Base-by-base conservation (phyloP, 2,888 invertebrate species). In the Epirrita christyi region DNA sequence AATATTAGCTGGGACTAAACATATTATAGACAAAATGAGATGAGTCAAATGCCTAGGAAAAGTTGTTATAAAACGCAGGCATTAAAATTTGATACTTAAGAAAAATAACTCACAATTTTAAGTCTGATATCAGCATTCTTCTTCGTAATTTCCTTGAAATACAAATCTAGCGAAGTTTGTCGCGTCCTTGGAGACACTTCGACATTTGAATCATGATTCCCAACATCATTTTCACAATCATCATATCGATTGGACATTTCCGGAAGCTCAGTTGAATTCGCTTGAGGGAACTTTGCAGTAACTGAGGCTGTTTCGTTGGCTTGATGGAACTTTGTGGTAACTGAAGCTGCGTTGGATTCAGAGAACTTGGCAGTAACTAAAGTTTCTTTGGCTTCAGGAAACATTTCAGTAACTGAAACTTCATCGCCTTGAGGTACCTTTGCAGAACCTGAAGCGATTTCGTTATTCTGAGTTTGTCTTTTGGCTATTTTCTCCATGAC, bases 401-500 rank as follows among this genome's bases (percentile, higher is more conserved):
- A 61, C 13, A 73, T 73, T 0, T 62, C 64, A 1, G 73, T 76
- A 1, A 80, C 75, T 0, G 73, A 70, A n/a, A 76, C 75, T 1
- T 21, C 21, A 21, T 21, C 4, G 21, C 21, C 21, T 65, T 70
- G 70, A 2, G 82, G 80, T 9, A 73, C 59, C 13, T 73, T 73
- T 0, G 63, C 64, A 1, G 73, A 76, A 1, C 79, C 75, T 0
- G 73, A 70, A 11, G 76, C 75, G 1, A 68, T 46, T 8, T 78
- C 77, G 10, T 66, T 64, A 3, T 66, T 51, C 45, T 67, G 63
- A 0, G 83, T 84, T 51, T 81, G 77, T 10, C 81, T 68, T 70
- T 87, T 88, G 1, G 86, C 86, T 0, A 88, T 80, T 66, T 88
- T 86, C 54, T 89, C 89, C 87, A 91, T 85, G 0, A 91, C 89